Evolutionary conservation across 2,113 vertebrate species (phyloP).

Genomic region (Zeus faber): DNA sequence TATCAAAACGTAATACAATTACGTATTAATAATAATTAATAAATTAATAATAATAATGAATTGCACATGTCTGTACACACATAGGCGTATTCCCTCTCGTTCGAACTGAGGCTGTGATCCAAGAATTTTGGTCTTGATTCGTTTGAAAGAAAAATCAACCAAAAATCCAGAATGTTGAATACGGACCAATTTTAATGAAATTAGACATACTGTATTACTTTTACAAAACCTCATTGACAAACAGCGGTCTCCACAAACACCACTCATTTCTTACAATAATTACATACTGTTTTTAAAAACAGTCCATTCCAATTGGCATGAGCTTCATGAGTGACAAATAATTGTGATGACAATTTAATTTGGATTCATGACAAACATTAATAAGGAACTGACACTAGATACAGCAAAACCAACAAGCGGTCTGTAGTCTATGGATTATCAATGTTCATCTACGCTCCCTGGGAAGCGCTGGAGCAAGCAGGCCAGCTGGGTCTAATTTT

Average conservation of each 20-base stretch:
- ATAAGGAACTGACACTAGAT: constrained; percentile 26
- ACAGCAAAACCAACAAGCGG: constrained; percentile 32
- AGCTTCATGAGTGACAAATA: constrained; percentile 13
- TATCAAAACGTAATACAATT: too few relatives aligned
- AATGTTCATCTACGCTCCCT: constrained; percentile 14
- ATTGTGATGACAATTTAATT: constrained; percentile 15
- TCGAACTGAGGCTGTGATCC: too few relatives aligned
- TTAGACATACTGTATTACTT: constrained; percentile 60
- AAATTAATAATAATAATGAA: too few relatives aligned
- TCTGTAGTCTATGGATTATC: constrained; percentile 13
- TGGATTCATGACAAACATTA: constrained; percentile 36
- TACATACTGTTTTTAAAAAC: constrained; percentile 47
- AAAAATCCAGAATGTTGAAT: constrained; percentile 48
- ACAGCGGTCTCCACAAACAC: constrained; percentile 63
- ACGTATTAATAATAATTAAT: too few relatives aligned
- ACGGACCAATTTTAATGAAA: constrained; percentile 75
- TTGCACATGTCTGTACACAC: too few relatives aligned
- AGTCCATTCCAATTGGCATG: constrained; percentile 10
- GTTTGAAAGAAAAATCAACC: too few relatives aligned
- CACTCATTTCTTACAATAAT: constrained; percentile 45
- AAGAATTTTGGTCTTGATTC: too few relatives aligned
- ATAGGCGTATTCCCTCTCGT: too few relatives aligned
- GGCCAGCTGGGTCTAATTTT: too few relatives aligned
- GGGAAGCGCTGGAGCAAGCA: too few relatives aligned
- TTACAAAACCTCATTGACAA: constrained; percentile 74